Conservation (phyloP, 2,113 vertebrate genomes). For the Atlantisia rogersi region DNA sequence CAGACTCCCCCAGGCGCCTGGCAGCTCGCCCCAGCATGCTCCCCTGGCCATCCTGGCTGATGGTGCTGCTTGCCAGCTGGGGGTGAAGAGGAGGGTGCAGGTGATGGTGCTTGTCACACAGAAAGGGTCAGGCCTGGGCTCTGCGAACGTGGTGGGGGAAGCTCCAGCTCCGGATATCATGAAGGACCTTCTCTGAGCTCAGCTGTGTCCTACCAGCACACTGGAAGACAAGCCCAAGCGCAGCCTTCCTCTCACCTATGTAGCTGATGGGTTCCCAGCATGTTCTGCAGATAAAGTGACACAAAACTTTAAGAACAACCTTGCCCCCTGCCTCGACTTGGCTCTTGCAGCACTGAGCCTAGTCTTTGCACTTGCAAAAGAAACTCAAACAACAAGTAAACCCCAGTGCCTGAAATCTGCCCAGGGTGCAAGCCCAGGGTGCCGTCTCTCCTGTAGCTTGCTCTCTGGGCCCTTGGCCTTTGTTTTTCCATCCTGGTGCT, state of each 20-base stretch:
- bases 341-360: background rate
- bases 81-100: background rate
- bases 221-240: background rate
- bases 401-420: background rate
- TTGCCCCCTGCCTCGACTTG: background rate
- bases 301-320: background rate
- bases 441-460: background rate
- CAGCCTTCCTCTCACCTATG: background rate
- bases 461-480: background rate
- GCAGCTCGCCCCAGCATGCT: accelerated
- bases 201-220: accelerated
- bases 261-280: background rate
- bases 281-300: background rate
- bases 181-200: constrained; percentile 55
- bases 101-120: constrained; percentile 45
- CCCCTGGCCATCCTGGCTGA: background rate
- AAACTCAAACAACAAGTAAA: background rate
- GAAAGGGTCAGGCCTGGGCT: background rate
- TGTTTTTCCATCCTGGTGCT: constrained; percentile 17
- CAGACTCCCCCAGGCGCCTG: accelerated
- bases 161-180: background rate
- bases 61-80: background rate
- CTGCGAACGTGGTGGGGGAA: background rate
- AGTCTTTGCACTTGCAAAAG: background rate
- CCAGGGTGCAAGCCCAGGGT: background rate